Base-by-base conservation (phyloP, 2,113 vertebrate genomes). In the Rallus limicola region DNA sequence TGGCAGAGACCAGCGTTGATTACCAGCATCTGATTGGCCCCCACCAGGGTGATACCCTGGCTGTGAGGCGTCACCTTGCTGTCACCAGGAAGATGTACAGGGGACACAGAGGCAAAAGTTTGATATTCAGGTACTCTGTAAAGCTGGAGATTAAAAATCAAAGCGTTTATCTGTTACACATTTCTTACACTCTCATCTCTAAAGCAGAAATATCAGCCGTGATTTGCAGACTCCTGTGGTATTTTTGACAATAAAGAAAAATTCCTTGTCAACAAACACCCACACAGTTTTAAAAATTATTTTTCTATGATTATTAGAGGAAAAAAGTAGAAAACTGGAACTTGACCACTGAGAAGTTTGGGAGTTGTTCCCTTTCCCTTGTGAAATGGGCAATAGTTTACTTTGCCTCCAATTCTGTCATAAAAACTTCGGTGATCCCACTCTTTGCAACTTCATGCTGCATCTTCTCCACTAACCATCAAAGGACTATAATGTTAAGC, bases 1-100 rank as follows among this genome's bases (percentile, higher is more conserved):
- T 3, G 6, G 31, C 20, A 65, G 44, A 79, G 42, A 52, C 11
- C n/a, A 24, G 19, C 2, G 0, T 24, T 2, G 1, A 21, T 17
- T 56, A 56, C 21, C 34, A 65, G 62, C 1, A 2, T 9, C 44
- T 1, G 1, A 10, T 14, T 64, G 70, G 40, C 10, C 3, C 34
- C 29, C 1, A 2, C 9, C 28, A 63, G 19, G 29, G 14, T 36
- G 14, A 52, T 9, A 13, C 29, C 38, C n/a, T 50, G 42, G 55
- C 60, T 55, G 63, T 8, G 9, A 58, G 48, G 40, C 4, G 11
- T 34, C 81, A 53, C 53, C 53, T 89, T 1, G 0, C 13, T 72
- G 42, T 26, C 53, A 64, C 21, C 62, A 44, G 13, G 15, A 11
- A 59, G 36, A 33, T 13, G 2, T 34, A 56, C 0, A 1, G 20